Conservation (phyloP, 2,888 invertebrate species). For the Himalopsyche anomala region DNA sequence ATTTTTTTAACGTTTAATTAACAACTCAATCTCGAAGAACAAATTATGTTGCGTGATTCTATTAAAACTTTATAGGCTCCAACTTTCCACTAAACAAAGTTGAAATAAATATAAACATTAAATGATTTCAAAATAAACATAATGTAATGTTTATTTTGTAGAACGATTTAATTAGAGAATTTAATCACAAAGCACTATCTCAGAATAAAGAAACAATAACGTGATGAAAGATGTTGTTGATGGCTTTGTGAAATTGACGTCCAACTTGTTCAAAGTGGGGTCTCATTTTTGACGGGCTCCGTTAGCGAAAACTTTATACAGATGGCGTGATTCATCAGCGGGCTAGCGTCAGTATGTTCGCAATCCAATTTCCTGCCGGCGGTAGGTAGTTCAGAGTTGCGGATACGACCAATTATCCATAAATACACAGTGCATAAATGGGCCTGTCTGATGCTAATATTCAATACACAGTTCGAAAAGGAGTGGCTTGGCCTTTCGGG, state of each 20-base stretch:
- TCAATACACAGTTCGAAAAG: conserved; percentile 51
- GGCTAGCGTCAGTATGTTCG: conserved; percentile 46
- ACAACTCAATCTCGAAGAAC: no score
- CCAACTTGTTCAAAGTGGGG: conserved; percentile 5
- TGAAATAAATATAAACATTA: no score
- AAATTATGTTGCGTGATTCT: no score
- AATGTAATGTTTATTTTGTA: no score
- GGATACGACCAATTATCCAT: conserved; percentile 64
- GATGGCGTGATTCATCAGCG: conserved; percentile 42
- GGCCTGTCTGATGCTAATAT: conserved; percentile 52
- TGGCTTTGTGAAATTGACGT: neutral
- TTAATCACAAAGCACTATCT: no score
- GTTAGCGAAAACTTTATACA: conserved; percentile 24
- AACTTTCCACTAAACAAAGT: no score
- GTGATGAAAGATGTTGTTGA: neutral
- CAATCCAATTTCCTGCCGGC: conserved; percentile 64
- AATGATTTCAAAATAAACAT: no score
- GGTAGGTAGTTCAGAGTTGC: conserved; percentile 47
- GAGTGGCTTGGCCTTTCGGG: neutral
- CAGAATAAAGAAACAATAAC: no score
- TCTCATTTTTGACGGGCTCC: neutral
- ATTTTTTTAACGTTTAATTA: no score
- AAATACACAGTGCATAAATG: conserved; percentile 61
- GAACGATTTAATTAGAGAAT: no score
- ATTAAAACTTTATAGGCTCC: no score